Evolutionary conservation across 2,113 vertebrate genomes (phyloP).

Genomic region (Oncorhynchus masou): DNA sequence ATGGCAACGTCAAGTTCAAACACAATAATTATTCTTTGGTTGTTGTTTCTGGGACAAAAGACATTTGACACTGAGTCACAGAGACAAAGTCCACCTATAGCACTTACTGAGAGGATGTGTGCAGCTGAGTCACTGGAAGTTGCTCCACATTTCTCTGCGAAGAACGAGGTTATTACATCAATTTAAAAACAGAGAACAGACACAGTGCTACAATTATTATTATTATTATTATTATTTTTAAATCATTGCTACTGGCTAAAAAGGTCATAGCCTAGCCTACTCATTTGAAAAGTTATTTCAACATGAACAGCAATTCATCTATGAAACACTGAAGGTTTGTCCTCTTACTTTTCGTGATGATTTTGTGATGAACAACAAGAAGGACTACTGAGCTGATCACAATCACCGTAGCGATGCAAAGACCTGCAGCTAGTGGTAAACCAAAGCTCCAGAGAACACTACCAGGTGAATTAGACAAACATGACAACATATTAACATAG

Average conservation of each 20-base stretch:
- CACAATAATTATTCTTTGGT: too few species aligned
- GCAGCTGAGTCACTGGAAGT: constrained; percentile 45
- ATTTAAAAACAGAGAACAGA: not conserved
- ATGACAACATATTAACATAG: too few species aligned
- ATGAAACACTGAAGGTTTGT: not conserved
- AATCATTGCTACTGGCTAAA: not conserved
- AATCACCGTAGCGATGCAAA: constrained; percentile 43
- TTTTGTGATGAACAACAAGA: constrained; percentile 40
- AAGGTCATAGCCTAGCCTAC: not conserved
- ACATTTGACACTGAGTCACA: constrained; percentile 61
- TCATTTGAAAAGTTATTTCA: not conserved
- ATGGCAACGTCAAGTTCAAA: too few species aligned
- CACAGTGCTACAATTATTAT: not conserved
- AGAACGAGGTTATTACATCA: constrained; percentile 22
- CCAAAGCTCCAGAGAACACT: constrained; percentile 55
- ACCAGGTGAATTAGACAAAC: constrained; percentile 1
- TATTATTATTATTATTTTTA: too few species aligned
- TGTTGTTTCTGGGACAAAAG: not conserved
- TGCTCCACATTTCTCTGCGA: constrained; percentile 52
- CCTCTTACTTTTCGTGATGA: constrained; percentile 45
- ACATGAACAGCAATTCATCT: constrained; percentile 22
- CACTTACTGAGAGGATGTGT: constrained; percentile 50
- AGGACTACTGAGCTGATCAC: constrained; percentile 42
- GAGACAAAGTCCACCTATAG: constrained; percentile 40
- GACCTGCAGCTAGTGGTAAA: constrained; percentile 30